Evolutionary conservation across 2,888 invertebrate species (phyloP).

Genomic region (Nomada lathburiana): DNA sequence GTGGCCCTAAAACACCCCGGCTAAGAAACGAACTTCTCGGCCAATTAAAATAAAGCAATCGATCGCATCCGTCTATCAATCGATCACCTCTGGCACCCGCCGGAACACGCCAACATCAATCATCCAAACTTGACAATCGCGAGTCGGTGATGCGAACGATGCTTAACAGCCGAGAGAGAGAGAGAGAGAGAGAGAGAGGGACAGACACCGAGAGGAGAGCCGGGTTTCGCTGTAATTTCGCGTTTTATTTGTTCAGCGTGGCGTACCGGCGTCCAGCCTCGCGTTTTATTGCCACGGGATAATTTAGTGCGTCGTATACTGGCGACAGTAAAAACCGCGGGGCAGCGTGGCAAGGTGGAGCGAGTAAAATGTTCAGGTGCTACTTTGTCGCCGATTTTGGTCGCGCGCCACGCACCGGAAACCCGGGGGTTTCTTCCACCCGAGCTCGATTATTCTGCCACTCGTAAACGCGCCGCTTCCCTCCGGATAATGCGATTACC

Average conservation of each 20-base stretch:
- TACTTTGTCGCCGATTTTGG: conserved; percentile 53
- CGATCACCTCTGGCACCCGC: neutral
- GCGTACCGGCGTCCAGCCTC: conserved; percentile 25
- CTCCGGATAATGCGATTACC: conserved; percentile 55
- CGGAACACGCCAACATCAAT: conserved; percentile 8
- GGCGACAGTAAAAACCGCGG: conserved; percentile 49
- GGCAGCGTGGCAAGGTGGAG: conserved; percentile 26
- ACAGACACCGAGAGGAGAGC: neutral
- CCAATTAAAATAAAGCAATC: conserved; percentile 5
- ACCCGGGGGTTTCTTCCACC: conserved; percentile 37
- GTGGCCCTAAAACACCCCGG: no score
- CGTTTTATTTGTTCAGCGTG: conserved; percentile 48
- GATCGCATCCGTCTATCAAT: neutral
- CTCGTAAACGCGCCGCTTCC: conserved; percentile 60
- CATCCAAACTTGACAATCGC: conserved; percentile 3
- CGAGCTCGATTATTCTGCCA: conserved; percentile 34
- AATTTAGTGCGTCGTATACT: conserved; percentile 53
- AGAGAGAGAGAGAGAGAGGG: no score
- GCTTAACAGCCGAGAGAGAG: neutral
- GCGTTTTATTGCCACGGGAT: conserved; percentile 48
- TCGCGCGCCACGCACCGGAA: conserved; percentile 48
- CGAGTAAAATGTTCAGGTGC: conserved; percentile 26
- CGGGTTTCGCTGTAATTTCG: conserved; percentile 42
- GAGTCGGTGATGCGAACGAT: conserved; percentile 4
- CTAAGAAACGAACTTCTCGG: no score